Percentiles rank a stretch among this genome's conserved stretches.
phyloP scores from a whole-genome alignment of 1,140 invertebrate species.

The Oncopodura yosiiana region DNA sequence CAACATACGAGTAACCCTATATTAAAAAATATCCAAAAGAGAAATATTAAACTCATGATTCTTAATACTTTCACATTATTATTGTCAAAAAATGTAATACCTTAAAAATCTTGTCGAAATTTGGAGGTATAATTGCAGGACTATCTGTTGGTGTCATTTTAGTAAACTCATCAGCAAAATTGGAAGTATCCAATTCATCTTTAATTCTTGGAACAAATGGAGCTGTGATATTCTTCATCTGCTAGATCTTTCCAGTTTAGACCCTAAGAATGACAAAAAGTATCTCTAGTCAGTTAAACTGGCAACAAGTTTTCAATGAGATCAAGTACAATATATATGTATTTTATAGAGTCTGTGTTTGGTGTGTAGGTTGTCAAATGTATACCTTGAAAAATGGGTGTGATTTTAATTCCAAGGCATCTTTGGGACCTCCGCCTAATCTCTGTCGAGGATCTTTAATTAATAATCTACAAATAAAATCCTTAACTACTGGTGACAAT shows the following conservation, averaged over 20 bases:
- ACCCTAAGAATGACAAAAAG: conserved; percentile 41
- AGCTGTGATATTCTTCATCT: conserved; percentile 58
- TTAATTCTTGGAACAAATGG: conserved; percentile 72
- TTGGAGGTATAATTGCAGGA: conserved; percentile 70
- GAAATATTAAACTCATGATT: conserved; percentile 11
- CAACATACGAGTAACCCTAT: conserved; percentile 87
- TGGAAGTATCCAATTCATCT: conserved; percentile 81
- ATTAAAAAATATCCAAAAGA: conserved; percentile 35
- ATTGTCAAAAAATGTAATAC: conserved; percentile 38
- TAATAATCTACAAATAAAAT: conserved; percentile 64
- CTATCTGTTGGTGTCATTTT: conserved; percentile 78
- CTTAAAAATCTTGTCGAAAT: conserved; percentile 79
- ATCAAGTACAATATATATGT: neutral
- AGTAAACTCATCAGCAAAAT: conserved; percentile 94
- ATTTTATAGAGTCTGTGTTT: too few relatives aligned
- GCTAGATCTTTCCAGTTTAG: conserved; percentile 68
- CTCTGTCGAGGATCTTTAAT: conserved; percentile 78
- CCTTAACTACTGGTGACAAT: conserved; percentile 50
- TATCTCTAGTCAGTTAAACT: neutral
- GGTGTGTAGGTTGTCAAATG: too few relatives aligned
- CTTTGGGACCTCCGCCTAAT: conserved; percentile 66
- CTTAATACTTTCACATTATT: neutral
- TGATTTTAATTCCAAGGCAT: conserved; percentile 73
- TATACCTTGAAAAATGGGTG: conserved; percentile 69
- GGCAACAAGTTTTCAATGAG: too few relatives aligned